Evolutionary conservation across 2,113 vertebrate genomes (phyloP).

Genomic region (Motacilla tschutschensis): DNA sequence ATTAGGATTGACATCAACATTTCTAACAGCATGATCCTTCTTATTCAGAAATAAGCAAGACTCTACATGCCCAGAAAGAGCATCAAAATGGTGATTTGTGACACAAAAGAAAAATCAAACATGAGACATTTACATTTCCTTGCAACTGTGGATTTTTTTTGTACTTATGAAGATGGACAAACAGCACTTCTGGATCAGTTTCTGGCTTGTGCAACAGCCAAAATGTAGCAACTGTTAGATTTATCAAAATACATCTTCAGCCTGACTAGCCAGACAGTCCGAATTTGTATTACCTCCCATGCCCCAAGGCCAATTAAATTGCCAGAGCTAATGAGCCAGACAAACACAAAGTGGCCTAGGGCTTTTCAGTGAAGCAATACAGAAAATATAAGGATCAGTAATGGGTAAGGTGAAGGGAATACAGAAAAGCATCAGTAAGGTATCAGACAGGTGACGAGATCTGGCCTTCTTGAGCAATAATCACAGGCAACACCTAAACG

Average conservation of each 20-base stretch:
- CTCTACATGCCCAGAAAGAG: neutral
- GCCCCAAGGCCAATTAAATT: neutral
- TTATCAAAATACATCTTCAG: neutral
- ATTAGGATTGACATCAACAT: neutral
- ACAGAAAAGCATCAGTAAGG: neutral
- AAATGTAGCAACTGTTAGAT: neutral
- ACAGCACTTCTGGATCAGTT: neutral
- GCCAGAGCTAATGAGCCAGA: neutral
- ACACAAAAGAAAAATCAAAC: neutral
- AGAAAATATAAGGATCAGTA: neutral
- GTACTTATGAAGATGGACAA: neutral
- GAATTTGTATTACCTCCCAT: neutral
- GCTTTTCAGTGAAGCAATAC: neutral
- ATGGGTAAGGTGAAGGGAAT: neutral
- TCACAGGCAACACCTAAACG: neutral
- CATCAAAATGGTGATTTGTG: neutral
- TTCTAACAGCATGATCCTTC: neutral
- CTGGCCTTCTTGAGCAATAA: neutral
- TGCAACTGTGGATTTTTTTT: neutral
- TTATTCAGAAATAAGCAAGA: neutral
- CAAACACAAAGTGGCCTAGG: neutral
- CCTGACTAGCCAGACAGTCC: neutral
- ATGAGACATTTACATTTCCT: neutral
- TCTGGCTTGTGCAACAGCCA: neutral
- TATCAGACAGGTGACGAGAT: neutral